Base-by-base conservation (phyloP, 2,797 vertebrate genomes). In the Emydoidea blandingii region DNA sequence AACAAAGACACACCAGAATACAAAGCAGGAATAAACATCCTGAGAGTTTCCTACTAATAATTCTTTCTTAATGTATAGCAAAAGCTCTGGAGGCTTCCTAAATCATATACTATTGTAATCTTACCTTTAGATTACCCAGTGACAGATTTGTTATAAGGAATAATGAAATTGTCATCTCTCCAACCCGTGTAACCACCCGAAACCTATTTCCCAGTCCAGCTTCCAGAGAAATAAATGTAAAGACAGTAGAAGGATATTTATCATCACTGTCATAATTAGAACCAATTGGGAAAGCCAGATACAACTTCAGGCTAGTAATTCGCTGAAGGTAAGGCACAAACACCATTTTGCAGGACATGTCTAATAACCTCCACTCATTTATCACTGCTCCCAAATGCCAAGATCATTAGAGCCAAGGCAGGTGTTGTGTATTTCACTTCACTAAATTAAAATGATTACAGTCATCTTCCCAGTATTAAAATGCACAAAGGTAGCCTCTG, bases 201-300 rank as follows among this genome's bases (percentile, higher is more conserved):
- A 96, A 87, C 79, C 68, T 94, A 92, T 91, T 97, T 97, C 85
- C 92, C 16, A 93, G 41, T 87, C 95, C 79, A 84, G 89, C 83
- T 95, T 95, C 82, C 78, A 83, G 86, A 91, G 79, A 95, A 97
- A 93, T 93, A 95, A 97, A 95, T 86, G 72, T 50, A 81, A 86
- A 87, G 85, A 15, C 14, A 44, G 12, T 14, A 50, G 90, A 93
- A 96, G 53, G 79, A 89, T 97, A 94, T 98, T 98, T 97, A 93
- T 97, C 93, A 83, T 29, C 85, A n/a, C 94, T 98, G 86, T 93
- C 96, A 92, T 96, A 97, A 96, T 94, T 96, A 95, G 91, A 83
- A 68, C 27, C 95, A 94, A 31, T 78, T 91, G 94, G 87, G 91
- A 94, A 97, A 97, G 94, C 59, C 91, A 97, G 86, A 94, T 85